A percentile compares a stretch with the other conserved stretches of the same genome.
phyloP scores from a whole-genome alignment of 2,888 invertebrate genomes.

The Pristionchus mayeri region DNA sequence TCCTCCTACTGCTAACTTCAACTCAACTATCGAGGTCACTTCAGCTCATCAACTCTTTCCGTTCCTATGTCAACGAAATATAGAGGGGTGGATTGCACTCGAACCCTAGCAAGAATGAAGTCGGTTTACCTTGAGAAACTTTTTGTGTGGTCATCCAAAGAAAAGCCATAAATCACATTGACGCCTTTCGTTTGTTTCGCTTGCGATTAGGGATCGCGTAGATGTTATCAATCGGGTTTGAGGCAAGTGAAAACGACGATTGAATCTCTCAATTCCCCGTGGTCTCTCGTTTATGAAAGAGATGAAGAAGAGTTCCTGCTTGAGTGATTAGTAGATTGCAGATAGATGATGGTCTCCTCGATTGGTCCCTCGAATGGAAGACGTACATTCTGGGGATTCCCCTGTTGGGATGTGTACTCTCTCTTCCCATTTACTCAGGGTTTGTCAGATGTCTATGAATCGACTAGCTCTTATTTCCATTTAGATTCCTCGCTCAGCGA shows the following conservation, averaged over 20 bases:
- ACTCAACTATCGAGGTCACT: not conserved
- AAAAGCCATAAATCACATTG: not conserved
- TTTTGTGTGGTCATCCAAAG: constrained; percentile 12
- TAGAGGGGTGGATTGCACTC: no score
- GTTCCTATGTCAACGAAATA: no score
- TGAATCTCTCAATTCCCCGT: no score
- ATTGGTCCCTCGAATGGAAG: not conserved
- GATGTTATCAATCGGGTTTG: constrained; percentile 20
- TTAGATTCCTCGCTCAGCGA: constrained; percentile 12
- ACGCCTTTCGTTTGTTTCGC: not conserved
- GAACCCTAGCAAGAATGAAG: not conserved
- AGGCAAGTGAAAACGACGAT: not conserved
- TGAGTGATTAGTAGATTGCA: no score
- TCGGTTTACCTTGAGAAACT: constrained; percentile 8
- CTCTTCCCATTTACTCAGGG: not conserved
- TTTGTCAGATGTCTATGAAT: not conserved
- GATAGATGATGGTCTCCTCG: constrained; percentile 10
- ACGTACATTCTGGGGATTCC: not conserved
- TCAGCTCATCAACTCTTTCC: not conserved
- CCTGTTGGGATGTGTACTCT: constrained; percentile 17
- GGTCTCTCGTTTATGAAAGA: no score
- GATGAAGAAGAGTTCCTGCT: no score
- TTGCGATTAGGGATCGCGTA: constrained; percentile 6
- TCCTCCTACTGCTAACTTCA: not conserved
- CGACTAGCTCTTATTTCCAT: not conserved